A percentile compares a stretch with the other conserved stretches of the same genome.
Evolutionary conservation across 30 jellyfish, hydroid and myxozoan genomes (phyloP).

Genomic region (Hydra vulgaris): DNA sequence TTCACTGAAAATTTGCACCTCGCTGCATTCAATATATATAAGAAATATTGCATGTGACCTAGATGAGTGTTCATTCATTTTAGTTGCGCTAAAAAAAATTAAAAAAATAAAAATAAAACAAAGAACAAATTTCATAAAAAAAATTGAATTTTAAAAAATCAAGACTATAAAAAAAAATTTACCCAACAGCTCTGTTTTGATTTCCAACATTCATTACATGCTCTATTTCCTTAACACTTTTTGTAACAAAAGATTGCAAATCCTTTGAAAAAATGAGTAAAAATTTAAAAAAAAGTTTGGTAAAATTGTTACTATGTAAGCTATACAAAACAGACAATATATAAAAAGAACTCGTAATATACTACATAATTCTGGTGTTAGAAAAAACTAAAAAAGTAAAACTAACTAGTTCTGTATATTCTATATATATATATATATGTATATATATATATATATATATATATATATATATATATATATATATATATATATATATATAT

Average conservation of each 20-base stretch:
- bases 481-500: too few relatives aligned
- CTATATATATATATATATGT: too few relatives aligned
- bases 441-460: too few relatives aligned
- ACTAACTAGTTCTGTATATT: too few relatives aligned
- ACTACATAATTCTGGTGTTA: too few relatives aligned
- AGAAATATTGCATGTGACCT: conserved; percentile 95
- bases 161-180: too few relatives aligned
- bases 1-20: conserved; percentile 60
- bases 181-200: conserved; percentile 96
- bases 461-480: too few relatives aligned
- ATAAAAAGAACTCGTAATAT: too few relatives aligned
- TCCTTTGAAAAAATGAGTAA: conserved; percentile 45
- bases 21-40: conserved; percentile 90
- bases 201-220: conserved; percentile 97
- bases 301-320: not conserved
- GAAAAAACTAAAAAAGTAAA: too few relatives aligned
- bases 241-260: conserved; percentile 90
- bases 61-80: conserved; percentile 97
- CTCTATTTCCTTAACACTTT: conserved; percentile 94
- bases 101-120: too few relatives aligned
- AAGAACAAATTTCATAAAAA: too few relatives aligned
- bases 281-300: not conserved
- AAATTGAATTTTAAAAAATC: too few relatives aligned
- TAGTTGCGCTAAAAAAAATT: conserved; percentile 56
- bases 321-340: not conserved